Conservation (phyloP, 2,797 vertebrate genomes). For the Aplochiton taeniatus region DNA sequence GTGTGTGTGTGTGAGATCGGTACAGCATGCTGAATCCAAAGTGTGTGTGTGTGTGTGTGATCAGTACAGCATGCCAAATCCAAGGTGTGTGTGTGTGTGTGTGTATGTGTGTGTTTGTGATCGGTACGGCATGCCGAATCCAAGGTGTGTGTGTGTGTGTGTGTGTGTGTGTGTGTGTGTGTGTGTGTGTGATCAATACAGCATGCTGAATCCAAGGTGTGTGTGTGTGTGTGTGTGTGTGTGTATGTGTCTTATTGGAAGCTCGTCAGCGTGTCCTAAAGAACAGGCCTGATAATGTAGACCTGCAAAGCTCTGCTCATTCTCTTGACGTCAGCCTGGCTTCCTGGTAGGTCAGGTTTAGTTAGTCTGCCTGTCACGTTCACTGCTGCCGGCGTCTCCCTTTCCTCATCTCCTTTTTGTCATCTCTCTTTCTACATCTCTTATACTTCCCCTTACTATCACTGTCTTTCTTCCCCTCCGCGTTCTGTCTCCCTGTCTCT, state of each 20-base stretch:
- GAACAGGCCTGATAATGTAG: too few relatives aligned
- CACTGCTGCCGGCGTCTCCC: too few relatives aligned
- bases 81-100: not conserved
- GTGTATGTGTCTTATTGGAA: not conserved
- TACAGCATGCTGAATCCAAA: too few relatives aligned
- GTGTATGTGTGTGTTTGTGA: not conserved
- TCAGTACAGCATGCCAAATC: too few relatives aligned
- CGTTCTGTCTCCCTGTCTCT: not conserved
- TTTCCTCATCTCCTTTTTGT: too few relatives aligned
- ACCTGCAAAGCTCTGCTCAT: too few relatives aligned
- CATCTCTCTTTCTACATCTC: too few relatives aligned
- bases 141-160: slow-evolving; percentile 1
- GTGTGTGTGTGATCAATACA: not conserved
- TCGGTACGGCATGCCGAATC: not conserved
- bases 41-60: slow-evolving; percentile 1
- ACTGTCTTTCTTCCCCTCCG: not conserved
- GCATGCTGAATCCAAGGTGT: not conserved
- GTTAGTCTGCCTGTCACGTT: too few relatives aligned
- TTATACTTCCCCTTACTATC: too few relatives aligned
- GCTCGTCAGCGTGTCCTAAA: too few relatives aligned
- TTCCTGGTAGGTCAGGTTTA: too few relatives aligned
- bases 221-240: slow-evolving; percentile 1
- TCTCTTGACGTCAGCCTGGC: too few relatives aligned
- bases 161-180: not conserved
- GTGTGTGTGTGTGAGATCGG: not conserved